These are phyloP conservation scores for Lottia gigantea DNA, from an alignment of 2,888 invertebrate species.

Conservation along the genomic window DNA sequence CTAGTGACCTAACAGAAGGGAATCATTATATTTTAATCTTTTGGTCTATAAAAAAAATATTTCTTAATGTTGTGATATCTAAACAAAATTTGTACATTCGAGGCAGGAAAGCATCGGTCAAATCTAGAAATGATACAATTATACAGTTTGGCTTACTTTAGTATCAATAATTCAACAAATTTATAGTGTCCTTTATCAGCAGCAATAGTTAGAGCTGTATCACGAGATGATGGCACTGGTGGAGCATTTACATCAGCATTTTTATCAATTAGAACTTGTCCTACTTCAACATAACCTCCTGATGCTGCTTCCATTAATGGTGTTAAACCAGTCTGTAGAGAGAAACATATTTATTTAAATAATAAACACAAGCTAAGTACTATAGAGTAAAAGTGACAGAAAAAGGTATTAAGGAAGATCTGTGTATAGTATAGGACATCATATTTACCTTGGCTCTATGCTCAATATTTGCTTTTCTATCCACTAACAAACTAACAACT, in stretches of 20 bases:
- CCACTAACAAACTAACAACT: slow-evolving; percentile 94
- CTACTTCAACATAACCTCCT: slow-evolving; percentile 98
- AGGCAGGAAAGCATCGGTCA: too few relatives aligned
- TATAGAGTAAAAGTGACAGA: not conserved
- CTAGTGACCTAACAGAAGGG: too few relatives aligned
- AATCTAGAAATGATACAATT: too few relatives aligned
- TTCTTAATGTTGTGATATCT: too few relatives aligned
- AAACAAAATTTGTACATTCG: too few relatives aligned
- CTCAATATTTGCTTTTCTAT: slow-evolving; percentile 97
- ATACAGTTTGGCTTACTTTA: slow-evolving; percentile 55
- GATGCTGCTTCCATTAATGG: slow-evolving; percentile 99
- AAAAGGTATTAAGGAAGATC: not conserved
- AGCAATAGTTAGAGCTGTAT: slow-evolving; percentile 98
- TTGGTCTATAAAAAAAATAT: too few relatives aligned
- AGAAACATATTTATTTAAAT: not conserved
- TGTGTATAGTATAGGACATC: not conserved
- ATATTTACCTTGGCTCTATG: slow-evolving; percentile 91
- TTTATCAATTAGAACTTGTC: slow-evolving; percentile 92
- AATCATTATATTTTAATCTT: too few relatives aligned
- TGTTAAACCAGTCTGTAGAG: slow-evolving; percentile 87
- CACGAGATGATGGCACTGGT: slow-evolving; percentile 96
- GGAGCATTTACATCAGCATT: slow-evolving; percentile 99
- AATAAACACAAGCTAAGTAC: not conserved
- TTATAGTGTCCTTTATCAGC: slow-evolving; percentile 99
- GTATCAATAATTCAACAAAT: slow-evolving; percentile 73